phyloP scores from a whole-genome alignment of 2,113 vertebrate genomes.

The Cyanoramphus novaezelandiae region DNA sequence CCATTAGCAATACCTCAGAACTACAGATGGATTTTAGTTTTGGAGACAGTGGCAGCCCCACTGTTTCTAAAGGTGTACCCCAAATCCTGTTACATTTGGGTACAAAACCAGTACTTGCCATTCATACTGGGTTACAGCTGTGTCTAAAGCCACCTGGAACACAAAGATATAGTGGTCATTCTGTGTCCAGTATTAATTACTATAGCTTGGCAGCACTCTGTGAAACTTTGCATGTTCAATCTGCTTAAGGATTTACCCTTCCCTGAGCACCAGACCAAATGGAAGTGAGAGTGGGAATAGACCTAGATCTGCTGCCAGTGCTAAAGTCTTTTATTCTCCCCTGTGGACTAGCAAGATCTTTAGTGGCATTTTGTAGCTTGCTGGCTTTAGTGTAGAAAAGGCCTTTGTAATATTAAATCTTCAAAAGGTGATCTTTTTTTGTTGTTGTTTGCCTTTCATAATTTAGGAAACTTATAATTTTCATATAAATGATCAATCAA shows the following conservation, averaged over 20 bases:
- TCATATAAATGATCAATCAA: background rate
- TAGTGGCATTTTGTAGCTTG: background rate
- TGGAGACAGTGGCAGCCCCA: background rate
- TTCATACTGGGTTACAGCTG: background rate
- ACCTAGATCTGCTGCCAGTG: background rate
- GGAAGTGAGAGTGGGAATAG: background rate
- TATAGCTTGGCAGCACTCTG: background rate
- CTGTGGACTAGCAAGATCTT: background rate
- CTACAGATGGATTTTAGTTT: constrained; percentile 31
- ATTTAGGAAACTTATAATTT: background rate
- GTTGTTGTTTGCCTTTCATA: background rate
- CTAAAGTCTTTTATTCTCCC: background rate
- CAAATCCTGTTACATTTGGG: constrained; percentile 4
- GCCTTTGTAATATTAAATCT: background rate
- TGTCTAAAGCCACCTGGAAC: background rate
- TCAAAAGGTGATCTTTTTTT: background rate
- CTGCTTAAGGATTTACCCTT: background rate
- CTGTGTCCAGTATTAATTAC: background rate
- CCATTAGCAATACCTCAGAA: constrained; percentile 57
- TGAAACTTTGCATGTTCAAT: background rate
- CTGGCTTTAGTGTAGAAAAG: background rate
- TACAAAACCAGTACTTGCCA: background rate
- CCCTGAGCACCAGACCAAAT: background rate
- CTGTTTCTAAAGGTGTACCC: background rate
- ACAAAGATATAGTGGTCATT: background rate